Percentiles rank a stretch among this genome's conserved stretches.
phyloP scores from a whole-genome alignment of 2,797 vertebrate genomes.

The Melanotaenia trifasciata region DNA sequence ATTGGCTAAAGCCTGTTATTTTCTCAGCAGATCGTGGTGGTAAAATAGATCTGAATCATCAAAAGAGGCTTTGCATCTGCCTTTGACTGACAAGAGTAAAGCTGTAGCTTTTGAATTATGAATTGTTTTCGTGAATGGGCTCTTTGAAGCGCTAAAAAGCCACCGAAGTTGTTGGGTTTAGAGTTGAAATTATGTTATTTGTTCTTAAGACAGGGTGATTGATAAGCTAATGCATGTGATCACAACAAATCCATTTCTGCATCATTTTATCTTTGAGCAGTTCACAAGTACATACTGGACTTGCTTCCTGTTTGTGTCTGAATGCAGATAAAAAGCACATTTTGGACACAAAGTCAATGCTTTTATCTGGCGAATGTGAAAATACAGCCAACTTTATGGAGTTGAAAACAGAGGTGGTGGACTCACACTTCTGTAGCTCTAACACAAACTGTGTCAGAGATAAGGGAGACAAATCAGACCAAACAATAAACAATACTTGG shows the following conservation, averaged over 20 bases:
- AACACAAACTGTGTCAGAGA: slow-evolving; percentile 18
- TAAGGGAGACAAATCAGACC: slow-evolving; percentile 28
- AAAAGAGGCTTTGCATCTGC: slow-evolving; percentile 35
- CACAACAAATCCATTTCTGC: neutral
- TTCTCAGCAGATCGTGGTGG: slow-evolving; percentile 60
- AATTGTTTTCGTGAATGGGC: neutral
- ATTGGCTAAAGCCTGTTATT: slow-evolving; percentile 59
- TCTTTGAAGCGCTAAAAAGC: slow-evolving; percentile 6
- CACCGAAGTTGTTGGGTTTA: slow-evolving; percentile 8
- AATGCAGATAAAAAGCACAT: slow-evolving; percentile 38
- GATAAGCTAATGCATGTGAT: neutral
- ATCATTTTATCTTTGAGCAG: slow-evolving; percentile 14
- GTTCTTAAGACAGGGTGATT: neutral
- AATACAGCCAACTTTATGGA: slow-evolving; percentile 20
- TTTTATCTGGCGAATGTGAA: slow-evolving; percentile 41
- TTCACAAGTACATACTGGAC: slow-evolving; percentile 15
- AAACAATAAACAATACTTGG: slow-evolving; percentile 21
- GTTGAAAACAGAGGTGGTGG: slow-evolving; percentile 15
- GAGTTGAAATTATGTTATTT: neutral
- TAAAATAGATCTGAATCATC: slow-evolving; percentile 47
- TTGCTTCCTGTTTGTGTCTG: slow-evolving; percentile 21
- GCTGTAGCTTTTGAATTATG: slow-evolving; percentile 7
- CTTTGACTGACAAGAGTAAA: slow-evolving; percentile 18
- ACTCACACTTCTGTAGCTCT: slow-evolving; percentile 14
- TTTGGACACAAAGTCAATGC: slow-evolving; percentile 25